phyloP scores from a whole-genome alignment of 2,113 vertebrate genomes.

The Carollia perspicillata region DNA sequence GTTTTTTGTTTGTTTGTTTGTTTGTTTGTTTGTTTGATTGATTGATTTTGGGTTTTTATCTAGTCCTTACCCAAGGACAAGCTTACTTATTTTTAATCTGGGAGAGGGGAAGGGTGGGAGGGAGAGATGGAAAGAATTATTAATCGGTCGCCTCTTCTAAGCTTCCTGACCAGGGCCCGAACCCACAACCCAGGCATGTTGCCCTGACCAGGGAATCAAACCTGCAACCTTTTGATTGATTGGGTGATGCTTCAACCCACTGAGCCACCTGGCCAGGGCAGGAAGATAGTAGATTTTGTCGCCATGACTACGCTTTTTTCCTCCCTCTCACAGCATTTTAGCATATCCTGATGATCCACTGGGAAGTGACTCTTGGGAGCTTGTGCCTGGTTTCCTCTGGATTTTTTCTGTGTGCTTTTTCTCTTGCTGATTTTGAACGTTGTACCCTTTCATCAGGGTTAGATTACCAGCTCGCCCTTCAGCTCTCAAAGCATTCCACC shows the following conservation, averaged over 20 bases:
- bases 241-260: background rate
- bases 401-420: background rate
- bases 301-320: background rate
- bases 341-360: background rate
- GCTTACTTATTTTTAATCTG: background rate
- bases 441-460: background rate
- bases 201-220: background rate
- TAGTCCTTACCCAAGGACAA: no score
- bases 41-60: no score
- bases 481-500: background rate
- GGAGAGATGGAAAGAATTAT: background rate
- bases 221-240: background rate
- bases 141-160: background rate
- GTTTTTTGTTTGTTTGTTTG: background rate
- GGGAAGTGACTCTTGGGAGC: background rate
- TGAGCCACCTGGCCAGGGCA: background rate
- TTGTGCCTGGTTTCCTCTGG: background rate
- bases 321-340: accelerated
- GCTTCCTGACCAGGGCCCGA: background rate
- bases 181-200: background rate
- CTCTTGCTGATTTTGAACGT: background rate
- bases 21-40: no score
- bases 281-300: no score
- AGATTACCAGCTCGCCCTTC: background rate
- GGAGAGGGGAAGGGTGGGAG: no score